Percentiles rank a stretch among this genome's conserved stretches.
Conservation (phyloP, 23 tunicate genomes). For the Corella eumyota region DNA sequence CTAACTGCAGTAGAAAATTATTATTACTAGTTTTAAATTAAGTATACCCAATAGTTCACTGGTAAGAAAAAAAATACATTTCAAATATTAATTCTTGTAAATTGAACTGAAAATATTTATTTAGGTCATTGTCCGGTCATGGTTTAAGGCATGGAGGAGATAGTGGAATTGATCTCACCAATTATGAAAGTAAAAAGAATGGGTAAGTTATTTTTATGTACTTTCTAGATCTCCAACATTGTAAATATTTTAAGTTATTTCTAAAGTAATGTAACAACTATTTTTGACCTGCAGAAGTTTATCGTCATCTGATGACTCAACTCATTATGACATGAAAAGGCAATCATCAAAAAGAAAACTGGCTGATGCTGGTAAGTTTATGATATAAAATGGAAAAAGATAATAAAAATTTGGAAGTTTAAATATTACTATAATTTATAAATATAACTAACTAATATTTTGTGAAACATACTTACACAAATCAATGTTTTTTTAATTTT, state of each 20-base stretch:
- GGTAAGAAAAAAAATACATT: too few relatives aligned
- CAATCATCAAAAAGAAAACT: constrained; percentile 27
- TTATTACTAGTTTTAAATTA: too few relatives aligned
- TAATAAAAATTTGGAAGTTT: too few relatives aligned
- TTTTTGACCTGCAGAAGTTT: not conserved
- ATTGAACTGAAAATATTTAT: too few relatives aligned
- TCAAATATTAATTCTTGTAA: too few relatives aligned
- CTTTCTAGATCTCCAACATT: not conserved
- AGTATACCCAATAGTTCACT: too few relatives aligned
- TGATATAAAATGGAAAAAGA: too few relatives aligned
- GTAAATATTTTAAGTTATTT: not conserved
- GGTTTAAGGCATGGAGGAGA: constrained; percentile 65
- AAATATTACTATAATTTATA: too few relatives aligned
- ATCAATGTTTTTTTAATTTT: too few relatives aligned
- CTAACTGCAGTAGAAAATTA: too few relatives aligned
- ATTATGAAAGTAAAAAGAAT: constrained; percentile 18
- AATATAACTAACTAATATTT: too few relatives aligned
- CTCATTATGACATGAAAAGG: constrained; percentile 24
- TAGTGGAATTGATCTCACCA: constrained; percentile 82
- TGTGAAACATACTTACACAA: too few relatives aligned
- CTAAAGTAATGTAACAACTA: not conserved
- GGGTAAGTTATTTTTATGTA: not conserved
- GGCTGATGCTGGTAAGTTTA: constrained; percentile 3
- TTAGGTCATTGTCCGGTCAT: not conserved
- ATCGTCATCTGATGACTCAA: constrained; percentile 6